phyloP scores from a whole-genome alignment of 1,140 invertebrate genomes.

The Thaumetopoea pityocampa region DNA sequence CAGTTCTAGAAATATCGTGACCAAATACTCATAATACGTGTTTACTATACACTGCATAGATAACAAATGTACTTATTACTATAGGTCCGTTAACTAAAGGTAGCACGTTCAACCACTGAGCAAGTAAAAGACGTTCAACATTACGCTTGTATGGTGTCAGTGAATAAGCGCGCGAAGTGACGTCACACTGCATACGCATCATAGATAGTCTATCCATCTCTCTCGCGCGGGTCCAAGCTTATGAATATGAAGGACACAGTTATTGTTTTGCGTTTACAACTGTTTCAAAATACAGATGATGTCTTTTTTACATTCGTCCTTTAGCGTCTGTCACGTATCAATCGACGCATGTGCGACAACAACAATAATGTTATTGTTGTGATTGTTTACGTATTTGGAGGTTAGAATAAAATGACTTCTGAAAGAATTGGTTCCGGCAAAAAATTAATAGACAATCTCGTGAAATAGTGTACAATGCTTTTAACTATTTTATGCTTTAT shows the following conservation, averaged over 20 bases:
- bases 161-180: background rate
- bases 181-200: no score
- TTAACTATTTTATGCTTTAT: no score
- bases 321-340: no score
- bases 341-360: no score
- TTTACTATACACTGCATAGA: no score
- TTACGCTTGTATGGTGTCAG: background rate
- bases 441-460: background rate
- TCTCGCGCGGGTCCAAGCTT: background rate
- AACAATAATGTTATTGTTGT: no score
- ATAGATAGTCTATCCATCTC: no score
- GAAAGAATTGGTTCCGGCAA: background rate
- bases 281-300: background rate
- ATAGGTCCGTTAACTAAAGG: background rate
- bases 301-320: background rate
- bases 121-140: no score
- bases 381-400: no score
- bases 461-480: background rate
- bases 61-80: no score
- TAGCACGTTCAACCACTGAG: background rate
- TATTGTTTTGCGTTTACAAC: background rate
- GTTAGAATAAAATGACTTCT: constrained; percentile 6
- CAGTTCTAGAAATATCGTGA: constrained; percentile 14
- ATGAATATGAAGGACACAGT: background rate
- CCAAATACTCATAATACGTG: no score